phyloP scores from a whole-genome alignment of 2,797 vertebrate species.

The Borostomias antarcticus region DNA sequence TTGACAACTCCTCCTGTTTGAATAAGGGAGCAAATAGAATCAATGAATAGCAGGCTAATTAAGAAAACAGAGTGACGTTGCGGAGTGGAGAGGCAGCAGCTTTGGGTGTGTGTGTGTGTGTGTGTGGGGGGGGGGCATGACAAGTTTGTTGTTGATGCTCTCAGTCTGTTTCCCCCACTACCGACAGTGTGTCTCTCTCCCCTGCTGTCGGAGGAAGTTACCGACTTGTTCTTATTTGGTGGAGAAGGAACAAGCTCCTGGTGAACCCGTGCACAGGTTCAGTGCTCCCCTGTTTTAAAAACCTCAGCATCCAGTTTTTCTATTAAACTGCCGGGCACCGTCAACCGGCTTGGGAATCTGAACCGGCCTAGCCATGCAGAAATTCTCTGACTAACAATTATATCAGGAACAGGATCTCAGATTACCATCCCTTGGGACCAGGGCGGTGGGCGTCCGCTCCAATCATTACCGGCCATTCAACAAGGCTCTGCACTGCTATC shows the following conservation, averaged over 20 bases:
- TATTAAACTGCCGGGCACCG: constrained; percentile 87
- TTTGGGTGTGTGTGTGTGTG: neutral
- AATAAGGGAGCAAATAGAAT: constrained; percentile 81
- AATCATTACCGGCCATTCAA: constrained; percentile 87
- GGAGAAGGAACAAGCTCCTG: constrained; percentile 66
- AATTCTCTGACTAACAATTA: constrained; percentile 90
- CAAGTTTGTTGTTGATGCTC: constrained; percentile 7
- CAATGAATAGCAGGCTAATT: constrained; percentile 81
- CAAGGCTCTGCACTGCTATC: constrained; percentile 81
- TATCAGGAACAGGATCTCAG: constrained; percentile 89
- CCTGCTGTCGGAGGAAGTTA: constrained; percentile 55
- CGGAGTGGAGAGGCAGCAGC: neutral
- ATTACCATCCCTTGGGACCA: constrained; percentile 80
- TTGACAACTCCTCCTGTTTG: constrained; percentile 87
- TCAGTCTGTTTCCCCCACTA: constrained; percentile 6
- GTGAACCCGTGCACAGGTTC: constrained; percentile 80
- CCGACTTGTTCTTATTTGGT: constrained; percentile 60
- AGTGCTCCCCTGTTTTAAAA: constrained; percentile 81
- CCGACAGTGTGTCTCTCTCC: constrained; percentile 6
- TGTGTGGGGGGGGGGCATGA: no score
- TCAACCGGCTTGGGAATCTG: constrained; percentile 87
- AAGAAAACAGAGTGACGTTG: constrained; percentile 69
- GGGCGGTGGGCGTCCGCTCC: constrained; percentile 83
- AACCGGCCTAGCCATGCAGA: constrained; percentile 82
- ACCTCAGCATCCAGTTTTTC: constrained; percentile 85